phyloP scores from a whole-genome alignment of 2,888 invertebrate species.

The Lymantria monacha region DNA sequence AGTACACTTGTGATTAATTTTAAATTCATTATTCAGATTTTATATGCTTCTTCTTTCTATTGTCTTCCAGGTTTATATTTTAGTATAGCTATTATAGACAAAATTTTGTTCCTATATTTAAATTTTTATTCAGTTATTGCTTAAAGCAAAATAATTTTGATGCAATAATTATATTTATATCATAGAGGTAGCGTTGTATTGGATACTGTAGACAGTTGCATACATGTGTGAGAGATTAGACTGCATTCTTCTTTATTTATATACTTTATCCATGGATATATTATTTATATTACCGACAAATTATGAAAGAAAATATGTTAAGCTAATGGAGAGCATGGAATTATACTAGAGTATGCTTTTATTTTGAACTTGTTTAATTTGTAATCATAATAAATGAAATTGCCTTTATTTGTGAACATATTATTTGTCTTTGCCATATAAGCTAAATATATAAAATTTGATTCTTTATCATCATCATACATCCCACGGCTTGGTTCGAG shows the following conservation, averaged over 20 bases:
- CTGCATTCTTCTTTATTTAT: slow-evolving; percentile 32
- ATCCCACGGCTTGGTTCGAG: no score
- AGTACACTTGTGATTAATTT: slow-evolving; percentile 57
- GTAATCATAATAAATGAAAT: slow-evolving; percentile 52
- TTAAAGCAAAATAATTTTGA: slow-evolving; percentile 46
- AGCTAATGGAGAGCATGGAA: slow-evolving; percentile 20
- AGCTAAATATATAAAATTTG: no score
- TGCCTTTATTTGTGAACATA: slow-evolving; percentile 27
- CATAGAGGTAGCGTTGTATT: slow-evolving; percentile 18
- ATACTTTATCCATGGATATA: slow-evolving; percentile 21
- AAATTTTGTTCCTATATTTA: slow-evolving; percentile 61
- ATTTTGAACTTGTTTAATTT: slow-evolving; percentile 52
- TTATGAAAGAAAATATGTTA: slow-evolving; percentile 23
- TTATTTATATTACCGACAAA: slow-evolving; percentile 27
- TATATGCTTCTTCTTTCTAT: slow-evolving; percentile 45
- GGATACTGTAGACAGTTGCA: slow-evolving; percentile 13
- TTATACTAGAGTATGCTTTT: slow-evolving; percentile 41
- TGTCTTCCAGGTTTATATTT: slow-evolving; percentile 64
- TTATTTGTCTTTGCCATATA: not conserved
- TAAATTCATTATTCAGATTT: slow-evolving; percentile 44
- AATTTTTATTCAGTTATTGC: slow-evolving; percentile 65
- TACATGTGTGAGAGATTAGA: slow-evolving; percentile 37
- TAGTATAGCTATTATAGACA: slow-evolving; percentile 33
- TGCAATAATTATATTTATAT: slow-evolving; percentile 23
- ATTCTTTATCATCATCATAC: no score